Conservation (phyloP, 2,113 vertebrate genomes). For the Scomber japonicus region DNA sequence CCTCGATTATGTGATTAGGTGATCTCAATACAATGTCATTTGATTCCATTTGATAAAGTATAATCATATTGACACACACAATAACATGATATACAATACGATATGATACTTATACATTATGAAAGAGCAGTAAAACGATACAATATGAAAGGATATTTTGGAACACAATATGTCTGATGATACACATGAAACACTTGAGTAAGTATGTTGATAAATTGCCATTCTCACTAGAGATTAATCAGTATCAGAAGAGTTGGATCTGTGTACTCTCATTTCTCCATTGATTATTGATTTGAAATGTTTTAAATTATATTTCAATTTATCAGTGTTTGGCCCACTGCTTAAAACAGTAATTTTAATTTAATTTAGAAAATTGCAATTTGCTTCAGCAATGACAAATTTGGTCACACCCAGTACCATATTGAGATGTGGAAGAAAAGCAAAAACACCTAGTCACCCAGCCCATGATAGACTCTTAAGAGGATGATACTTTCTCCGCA, state of each 20-base stretch:
- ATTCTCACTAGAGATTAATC: no score
- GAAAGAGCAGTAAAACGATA: no score
- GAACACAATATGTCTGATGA: no score
- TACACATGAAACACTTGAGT: not conserved
- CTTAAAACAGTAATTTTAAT: slow-evolving; percentile 4
- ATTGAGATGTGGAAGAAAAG: slow-evolving; percentile 46
- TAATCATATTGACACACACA: no score
- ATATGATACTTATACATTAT: no score
- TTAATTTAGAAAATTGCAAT: slow-evolving; percentile 14
- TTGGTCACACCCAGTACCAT: slow-evolving; percentile 46
- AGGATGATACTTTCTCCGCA: slow-evolving; percentile 46
- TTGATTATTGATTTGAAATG: not conserved
- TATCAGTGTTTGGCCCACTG: slow-evolving; percentile 1
- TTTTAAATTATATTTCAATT: not conserved
- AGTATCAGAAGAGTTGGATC: not conserved
- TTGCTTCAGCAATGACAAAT: slow-evolving; percentile 32
- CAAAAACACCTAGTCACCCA: slow-evolving; percentile 46
- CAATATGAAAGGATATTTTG: no score
- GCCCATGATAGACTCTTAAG: slow-evolving; percentile 12
- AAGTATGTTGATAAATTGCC: not conserved
- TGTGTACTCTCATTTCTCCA: not conserved
- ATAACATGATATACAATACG: no score
- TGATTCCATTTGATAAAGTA: no score
- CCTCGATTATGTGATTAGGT: no score
- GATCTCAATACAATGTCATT: no score